A percentile compares a stretch with the other conserved stretches of the same genome.
phyloP scores from a whole-genome alignment of 2,113 vertebrate species.

The Phodopus roborovskii region DNA sequence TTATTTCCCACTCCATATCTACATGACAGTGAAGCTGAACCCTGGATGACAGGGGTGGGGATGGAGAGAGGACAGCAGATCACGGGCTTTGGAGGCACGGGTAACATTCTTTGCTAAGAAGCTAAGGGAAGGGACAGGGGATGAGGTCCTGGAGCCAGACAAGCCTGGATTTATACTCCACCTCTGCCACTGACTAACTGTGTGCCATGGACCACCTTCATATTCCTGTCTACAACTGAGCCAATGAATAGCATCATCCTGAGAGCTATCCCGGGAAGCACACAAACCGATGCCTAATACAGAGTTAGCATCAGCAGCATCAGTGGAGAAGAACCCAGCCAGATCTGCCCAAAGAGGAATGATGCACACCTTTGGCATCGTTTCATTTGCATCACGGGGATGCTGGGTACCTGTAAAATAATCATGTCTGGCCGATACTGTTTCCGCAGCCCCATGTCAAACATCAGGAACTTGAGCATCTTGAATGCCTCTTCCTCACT shows the following conservation, averaged over 20 bases:
- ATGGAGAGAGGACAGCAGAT: background rate
- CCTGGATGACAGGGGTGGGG: background rate
- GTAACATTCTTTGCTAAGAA: background rate
- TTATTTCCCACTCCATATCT: too few relatives aligned
- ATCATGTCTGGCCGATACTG: slow-evolving; percentile 92
- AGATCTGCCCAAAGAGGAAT: background rate
- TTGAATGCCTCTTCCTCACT: slow-evolving; percentile 90
- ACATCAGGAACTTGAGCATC: slow-evolving; percentile 91
- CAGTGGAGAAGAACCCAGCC: background rate
- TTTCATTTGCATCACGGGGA: background rate
- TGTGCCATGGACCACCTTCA: background rate
- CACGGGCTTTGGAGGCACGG: background rate
- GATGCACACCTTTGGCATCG: background rate
- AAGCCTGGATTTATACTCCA: background rate
- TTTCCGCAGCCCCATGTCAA: slow-evolving; percentile 89
- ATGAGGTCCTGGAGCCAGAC: background rate
- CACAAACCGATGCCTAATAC: fast-evolving
- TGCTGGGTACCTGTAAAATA: slow-evolving; percentile 87
- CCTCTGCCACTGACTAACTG: background rate
- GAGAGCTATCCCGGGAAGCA: background rate
- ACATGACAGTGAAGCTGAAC: background rate
- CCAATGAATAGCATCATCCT: background rate
- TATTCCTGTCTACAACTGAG: background rate
- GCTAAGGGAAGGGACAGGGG: background rate
- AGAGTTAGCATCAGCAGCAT: background rate